phyloP scores from a whole-genome alignment of 2,888 invertebrate species.

The Noctua pronuba region DNA sequence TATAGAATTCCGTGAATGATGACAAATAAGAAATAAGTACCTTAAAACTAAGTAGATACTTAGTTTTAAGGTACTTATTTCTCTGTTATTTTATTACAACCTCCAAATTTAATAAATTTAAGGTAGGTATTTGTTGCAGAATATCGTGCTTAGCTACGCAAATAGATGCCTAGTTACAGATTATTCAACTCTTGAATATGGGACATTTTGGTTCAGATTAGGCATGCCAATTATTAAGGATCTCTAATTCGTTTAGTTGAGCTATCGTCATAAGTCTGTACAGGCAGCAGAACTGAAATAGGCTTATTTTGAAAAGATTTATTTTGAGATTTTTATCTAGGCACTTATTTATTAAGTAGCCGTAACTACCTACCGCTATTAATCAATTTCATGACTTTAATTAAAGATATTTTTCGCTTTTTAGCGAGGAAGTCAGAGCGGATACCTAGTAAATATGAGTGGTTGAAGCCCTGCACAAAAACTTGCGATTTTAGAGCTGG shows the following conservation, averaged over 20 bases:
- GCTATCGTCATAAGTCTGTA: background rate
- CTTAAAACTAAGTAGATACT: no score
- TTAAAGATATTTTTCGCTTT: constrained; percentile 54
- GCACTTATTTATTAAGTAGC: background rate
- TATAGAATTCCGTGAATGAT: background rate
- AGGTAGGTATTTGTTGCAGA: no score
- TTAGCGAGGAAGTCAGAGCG: constrained; percentile 74
- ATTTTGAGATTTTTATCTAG: background rate
- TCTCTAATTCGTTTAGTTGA: background rate
- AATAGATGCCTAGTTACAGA: background rate
- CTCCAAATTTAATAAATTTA: background rate
- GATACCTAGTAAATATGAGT: constrained; percentile 75
- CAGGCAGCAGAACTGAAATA: background rate
- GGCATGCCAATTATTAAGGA: background rate
- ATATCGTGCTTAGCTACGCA: background rate
- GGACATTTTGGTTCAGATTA: background rate
- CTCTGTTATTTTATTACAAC: background rate
- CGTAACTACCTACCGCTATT: background rate
- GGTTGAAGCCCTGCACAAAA: constrained; percentile 79
- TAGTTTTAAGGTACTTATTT: background rate
- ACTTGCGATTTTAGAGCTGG: constrained; percentile 87
- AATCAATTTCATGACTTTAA: background rate
- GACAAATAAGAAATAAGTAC: no score
- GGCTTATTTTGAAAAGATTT: background rate
- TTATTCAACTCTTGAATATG: background rate